Conservation (phyloP, 2,113 vertebrate genomes). For the Phainopepla nitens region DNA sequence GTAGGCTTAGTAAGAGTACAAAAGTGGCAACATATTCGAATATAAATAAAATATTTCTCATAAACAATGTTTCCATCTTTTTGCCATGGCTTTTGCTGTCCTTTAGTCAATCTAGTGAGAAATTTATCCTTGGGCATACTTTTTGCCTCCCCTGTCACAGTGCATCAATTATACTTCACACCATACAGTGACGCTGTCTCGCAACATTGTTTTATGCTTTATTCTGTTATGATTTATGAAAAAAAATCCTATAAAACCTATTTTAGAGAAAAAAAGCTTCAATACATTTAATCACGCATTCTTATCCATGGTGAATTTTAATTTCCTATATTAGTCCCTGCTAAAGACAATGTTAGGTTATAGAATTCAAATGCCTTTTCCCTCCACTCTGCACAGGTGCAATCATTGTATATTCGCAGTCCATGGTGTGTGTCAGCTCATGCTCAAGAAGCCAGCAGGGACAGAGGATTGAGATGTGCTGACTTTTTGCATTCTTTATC, state of each 20-base stretch:
- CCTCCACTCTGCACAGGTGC: background rate
- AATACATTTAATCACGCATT: background rate
- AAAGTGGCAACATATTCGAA: slow-evolving; percentile 1
- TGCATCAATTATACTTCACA: background rate
- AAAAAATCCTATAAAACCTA: background rate
- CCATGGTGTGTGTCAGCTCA: background rate
- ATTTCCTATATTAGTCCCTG: background rate
- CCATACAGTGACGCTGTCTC: background rate
- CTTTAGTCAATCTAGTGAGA: background rate
- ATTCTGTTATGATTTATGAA: background rate
- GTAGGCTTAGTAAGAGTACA: background rate
- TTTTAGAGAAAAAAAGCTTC: background rate
- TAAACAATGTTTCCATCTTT: background rate
- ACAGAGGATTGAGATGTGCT: slow-evolving; percentile 19
- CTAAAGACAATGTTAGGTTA: background rate
- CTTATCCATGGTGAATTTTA: background rate
- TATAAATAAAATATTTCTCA: slow-evolving; percentile 14
- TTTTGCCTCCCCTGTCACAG: slow-evolving; percentile 15
- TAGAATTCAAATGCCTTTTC: background rate
- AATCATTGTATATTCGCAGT: slow-evolving; percentile 34
- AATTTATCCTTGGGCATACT: slow-evolving; percentile 19
- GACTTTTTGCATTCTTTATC: slow-evolving; percentile 23
- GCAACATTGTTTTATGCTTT: background rate
- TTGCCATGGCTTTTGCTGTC: background rate
- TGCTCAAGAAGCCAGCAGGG: slow-evolving; percentile 25